A percentile compares a stretch with the other conserved stretches of the same genome.
These are phyloP conservation scores for Platycheirus albimanus DNA, from an alignment of 2,888 invertebrate species.

Conservation along the genomic window DNA sequence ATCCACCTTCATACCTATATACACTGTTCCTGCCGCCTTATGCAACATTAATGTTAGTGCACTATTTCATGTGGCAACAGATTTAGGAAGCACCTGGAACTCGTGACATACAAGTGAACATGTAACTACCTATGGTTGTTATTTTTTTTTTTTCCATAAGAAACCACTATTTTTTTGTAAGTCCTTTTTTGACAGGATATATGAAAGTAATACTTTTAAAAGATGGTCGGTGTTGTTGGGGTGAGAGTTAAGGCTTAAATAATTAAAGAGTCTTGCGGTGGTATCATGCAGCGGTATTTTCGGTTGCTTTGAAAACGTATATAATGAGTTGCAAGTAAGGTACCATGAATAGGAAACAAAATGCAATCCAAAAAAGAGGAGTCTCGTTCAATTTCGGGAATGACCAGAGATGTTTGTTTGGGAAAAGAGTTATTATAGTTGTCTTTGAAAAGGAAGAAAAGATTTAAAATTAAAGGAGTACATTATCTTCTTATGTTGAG, in stretches of 20 bases:
- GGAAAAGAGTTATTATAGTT: not conserved
- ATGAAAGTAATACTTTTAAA: slow-evolving; percentile 62
- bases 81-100: slow-evolving; percentile 74
- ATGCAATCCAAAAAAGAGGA: not conserved
- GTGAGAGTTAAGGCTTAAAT: slow-evolving; percentile 45
- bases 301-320: slow-evolving; percentile 19
- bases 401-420: not conserved
- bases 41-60: slow-evolving; percentile 67
- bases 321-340: slow-evolving; percentile 4
- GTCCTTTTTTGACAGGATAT: slow-evolving; percentile 45
- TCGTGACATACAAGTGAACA: slow-evolving; percentile 62
- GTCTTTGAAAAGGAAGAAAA: not conserved
- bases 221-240: slow-evolving; percentile 39
- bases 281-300: slow-evolving; percentile 35
- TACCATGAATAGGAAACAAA: not conserved
- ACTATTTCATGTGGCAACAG: slow-evolving; percentile 72
- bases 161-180: too few species aligned
- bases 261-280: slow-evolving; percentile 47
- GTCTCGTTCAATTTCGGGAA: not conserved
- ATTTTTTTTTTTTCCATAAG: too few species aligned
- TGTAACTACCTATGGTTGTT: slow-evolving; percentile 30
- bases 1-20: too few species aligned
- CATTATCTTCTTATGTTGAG: not conserved
- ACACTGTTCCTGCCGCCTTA: slow-evolving; percentile 3
- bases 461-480: not conserved